Evolutionary conservation across 2,797 vertebrate genomes (phyloP).

Genomic region (Neoniphon sammara): DNA sequence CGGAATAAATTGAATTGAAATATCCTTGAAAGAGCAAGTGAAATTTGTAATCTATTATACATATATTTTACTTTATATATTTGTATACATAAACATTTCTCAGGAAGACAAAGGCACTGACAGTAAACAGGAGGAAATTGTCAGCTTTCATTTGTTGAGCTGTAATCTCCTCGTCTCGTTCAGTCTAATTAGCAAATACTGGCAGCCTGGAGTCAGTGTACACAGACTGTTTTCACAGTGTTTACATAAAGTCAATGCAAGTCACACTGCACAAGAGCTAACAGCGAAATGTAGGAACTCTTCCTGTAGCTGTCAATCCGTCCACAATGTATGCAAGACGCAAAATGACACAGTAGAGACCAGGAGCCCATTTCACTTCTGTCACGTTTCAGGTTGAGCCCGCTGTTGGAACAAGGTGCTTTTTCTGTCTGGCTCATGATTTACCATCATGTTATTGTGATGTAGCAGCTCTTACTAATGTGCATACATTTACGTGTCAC

Average conservation of each 20-base stretch:
- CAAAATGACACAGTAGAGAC: constrained; percentile 4
- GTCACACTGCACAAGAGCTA: constrained; percentile 11
- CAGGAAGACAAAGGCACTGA: constrained; percentile 29
- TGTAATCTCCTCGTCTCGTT: constrained; percentile 49
- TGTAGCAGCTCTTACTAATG: constrained; percentile 3
- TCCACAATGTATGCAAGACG: neutral
- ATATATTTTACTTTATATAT: neutral
- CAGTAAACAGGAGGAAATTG: constrained; percentile 34
- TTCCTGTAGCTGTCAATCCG: constrained; percentile 31
- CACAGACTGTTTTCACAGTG: constrained; percentile 50
- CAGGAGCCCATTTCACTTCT: neutral
- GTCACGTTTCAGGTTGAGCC: neutral
- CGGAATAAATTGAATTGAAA: neutral
- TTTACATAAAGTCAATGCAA: constrained; percentile 53
- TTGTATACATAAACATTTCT: constrained; percentile 11
- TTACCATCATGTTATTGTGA: neutral
- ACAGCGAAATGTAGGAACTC: neutral
- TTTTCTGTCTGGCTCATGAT: constrained; percentile 1
- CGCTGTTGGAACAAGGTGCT: neutral
- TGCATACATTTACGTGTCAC: neutral
- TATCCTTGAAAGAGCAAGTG: neutral
- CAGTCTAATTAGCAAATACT: constrained; percentile 63
- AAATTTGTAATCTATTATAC: constrained; percentile 17
- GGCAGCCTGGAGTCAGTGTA: constrained; percentile 31
- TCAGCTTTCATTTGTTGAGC: constrained; percentile 29